Evolutionary conservation across 2,113 vertebrate species (phyloP).

Genomic region (Mellivora capensis): DNA sequence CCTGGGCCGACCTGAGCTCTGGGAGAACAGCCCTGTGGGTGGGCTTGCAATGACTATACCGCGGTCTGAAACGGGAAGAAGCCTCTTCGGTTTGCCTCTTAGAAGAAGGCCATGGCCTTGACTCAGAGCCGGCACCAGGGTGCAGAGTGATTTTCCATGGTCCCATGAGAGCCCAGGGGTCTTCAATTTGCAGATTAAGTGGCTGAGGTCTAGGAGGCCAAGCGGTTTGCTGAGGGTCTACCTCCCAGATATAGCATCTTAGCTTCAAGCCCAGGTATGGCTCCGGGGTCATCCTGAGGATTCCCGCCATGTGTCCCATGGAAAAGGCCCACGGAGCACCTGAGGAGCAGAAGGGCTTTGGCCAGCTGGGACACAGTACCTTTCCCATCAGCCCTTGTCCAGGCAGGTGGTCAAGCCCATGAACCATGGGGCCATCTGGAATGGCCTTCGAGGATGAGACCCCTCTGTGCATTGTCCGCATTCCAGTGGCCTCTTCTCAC

Average conservation of each 20-base stretch:
- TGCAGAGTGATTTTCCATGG: background rate
- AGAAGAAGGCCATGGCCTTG: background rate
- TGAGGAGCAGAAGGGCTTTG: background rate
- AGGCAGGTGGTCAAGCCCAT: background rate
- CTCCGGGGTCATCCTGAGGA: accelerated
- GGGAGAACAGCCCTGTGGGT: background rate
- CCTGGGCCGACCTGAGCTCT: background rate
- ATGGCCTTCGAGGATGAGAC: too few relatives aligned
- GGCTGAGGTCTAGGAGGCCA: background rate
- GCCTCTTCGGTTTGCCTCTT: background rate
- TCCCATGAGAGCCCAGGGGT: accelerated
- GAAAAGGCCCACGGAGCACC: accelerated
- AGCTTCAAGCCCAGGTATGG: too few relatives aligned
- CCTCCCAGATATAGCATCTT: background rate
- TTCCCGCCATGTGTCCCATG: background rate
- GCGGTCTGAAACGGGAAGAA: background rate
- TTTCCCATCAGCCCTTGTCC: background rate
- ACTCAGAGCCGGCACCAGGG: accelerated
- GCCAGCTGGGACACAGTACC: background rate
- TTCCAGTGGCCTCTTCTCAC: background rate
- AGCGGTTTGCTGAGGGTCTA: background rate
- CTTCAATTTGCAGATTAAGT: background rate
- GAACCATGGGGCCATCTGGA: background rate
- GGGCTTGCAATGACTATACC: too few relatives aligned
- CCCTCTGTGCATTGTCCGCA: accelerated